Base-by-base conservation (phyloP, 2,113 vertebrate species). In the Neolamprologus tretocephalus region DNA sequence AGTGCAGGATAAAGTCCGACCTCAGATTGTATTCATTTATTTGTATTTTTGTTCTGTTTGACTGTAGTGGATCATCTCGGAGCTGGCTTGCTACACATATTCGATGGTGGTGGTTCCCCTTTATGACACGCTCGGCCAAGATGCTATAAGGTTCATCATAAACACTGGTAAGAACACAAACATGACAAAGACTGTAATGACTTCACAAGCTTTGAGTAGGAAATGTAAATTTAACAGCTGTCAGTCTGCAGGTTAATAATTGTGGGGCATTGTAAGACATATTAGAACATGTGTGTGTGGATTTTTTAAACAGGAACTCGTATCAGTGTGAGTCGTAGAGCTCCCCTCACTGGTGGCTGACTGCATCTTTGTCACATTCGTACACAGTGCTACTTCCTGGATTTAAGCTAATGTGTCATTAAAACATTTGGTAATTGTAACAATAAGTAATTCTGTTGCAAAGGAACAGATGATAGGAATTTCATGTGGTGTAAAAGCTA, bases 81-180 rank as follows among this genome's bases (percentile, higher is more conserved):
- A 99, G 95, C 96, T 99, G 80, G 98, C 98, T 82, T 99, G 99
- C 94, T 99, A 99, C 94, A 99, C 98, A 2, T 99, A 99, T 93
- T 99, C 98, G 80, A 99, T 99, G 99, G 98, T 99, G 92, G 98
- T 99, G 86, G 98, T 99, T 81, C 99, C 99, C 0, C 97, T 99
- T 6, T 99, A 99, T 10, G 98, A 99, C 95, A 99, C 99, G 3
- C 94, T 99, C 26, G 99, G 99, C 40, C 96, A 97, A 2, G 98
- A 98, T n/a, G 97, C 98, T 71, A 99, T 99, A 92, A 96, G 96
- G 79, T 99, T 98, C 94, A 99, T 99, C 88, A 97, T 99, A 73
- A 99, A 99, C 94, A 99, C 97, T 84, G 99, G 99, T 99, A 95
- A 97, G 91, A 85, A 83, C 47, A 78, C 66, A 86, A 9, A 42